Base-by-base conservation (phyloP, 2,797 vertebrate genomes). In the Bovichtus variegatus region DNA sequence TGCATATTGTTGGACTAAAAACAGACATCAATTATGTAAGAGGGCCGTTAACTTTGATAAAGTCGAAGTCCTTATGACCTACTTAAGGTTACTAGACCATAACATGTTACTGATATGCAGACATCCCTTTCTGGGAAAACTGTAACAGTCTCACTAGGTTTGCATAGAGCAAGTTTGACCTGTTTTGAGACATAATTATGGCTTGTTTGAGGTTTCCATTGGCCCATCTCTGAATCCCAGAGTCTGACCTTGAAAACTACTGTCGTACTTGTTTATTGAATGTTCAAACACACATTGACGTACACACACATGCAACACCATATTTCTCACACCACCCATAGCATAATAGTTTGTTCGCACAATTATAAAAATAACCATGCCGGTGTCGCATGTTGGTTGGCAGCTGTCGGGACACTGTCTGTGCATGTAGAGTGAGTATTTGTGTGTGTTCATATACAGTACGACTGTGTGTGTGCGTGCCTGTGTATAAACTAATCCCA, bases 341-440 rank as follows among this genome's bases (percentile, higher is more conserved):
- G 57, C 40, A 60, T 74, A 78, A 81, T 76, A 54, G 58, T 80
- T 83, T 80, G 55, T 83, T 78, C 54, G 34, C 31, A 57, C 19
- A 1, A 53, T 23, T 34, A 38, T 83, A 74, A 85, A 88, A 85
- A 87, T 79, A 77, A 57, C 65, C 44, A 47, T 25, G 50, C 9
- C 36, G 54, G 65, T 72, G 66, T 86, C 79, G 54, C 61, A 68
- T 74, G 63, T 71, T 82, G 70, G 50, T 61, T 78, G 64, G 62
- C 82, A 87, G 88, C 79, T 87, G 81, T 83, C 74, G 67, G 74
- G 71, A 76, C 65, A 29, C 46, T 62, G 83, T 80, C 60, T 46
- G 50, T 68, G 49, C 81, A 80, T 74, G 78, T 68, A 68, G 47
- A 62, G 21, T 72, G 71, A 31, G 70, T 69, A 3, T 71, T 63